Evolutionary conservation across 2,113 vertebrate genomes (phyloP).

Genomic region (Marmota monax): DNA sequence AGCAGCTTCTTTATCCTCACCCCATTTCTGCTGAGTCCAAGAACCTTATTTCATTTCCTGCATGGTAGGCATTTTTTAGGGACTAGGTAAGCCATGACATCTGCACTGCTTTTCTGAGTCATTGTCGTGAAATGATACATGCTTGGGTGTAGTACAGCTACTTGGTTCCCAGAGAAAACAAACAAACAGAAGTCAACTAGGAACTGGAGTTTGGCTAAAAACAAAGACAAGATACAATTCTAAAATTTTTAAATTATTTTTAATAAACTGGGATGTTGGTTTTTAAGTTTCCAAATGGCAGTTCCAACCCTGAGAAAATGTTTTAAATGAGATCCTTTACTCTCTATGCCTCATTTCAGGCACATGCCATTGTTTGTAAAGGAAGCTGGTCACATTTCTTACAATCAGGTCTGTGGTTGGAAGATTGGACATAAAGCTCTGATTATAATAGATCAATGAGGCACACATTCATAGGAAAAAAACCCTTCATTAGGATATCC

Average conservation of each 20-base stretch:
- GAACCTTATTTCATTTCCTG: conserved; percentile 88
- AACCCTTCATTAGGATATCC: not conserved
- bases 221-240: conserved; percentile 54
- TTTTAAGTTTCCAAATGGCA: conserved; percentile 58
- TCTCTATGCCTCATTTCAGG: conserved; percentile 2
- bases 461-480: not conserved
- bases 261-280: not conserved
- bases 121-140: conserved; percentile 83
- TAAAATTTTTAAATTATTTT: conserved; percentile 52
- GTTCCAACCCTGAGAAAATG: conserved; percentile 67
- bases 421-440: not conserved
- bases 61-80: conserved; percentile 89
- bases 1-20: conserved; percentile 85
- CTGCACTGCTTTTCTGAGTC: conserved; percentile 86
- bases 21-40: conserved; percentile 84
- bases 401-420: not conserved
- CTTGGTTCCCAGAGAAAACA: conserved; percentile 83
- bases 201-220: conserved; percentile 66
- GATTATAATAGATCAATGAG: not conserved
- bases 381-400: not conserved
- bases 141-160: conserved; percentile 75
- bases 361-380: not conserved
- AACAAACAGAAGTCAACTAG: conserved; percentile 75
- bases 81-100: conserved; percentile 84
- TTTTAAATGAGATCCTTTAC: conserved; percentile 49